These are phyloP conservation scores for Scaptodrosophila lebanonensis DNA, from an alignment of 1,140 invertebrate species.

Conservation along the genomic window DNA sequence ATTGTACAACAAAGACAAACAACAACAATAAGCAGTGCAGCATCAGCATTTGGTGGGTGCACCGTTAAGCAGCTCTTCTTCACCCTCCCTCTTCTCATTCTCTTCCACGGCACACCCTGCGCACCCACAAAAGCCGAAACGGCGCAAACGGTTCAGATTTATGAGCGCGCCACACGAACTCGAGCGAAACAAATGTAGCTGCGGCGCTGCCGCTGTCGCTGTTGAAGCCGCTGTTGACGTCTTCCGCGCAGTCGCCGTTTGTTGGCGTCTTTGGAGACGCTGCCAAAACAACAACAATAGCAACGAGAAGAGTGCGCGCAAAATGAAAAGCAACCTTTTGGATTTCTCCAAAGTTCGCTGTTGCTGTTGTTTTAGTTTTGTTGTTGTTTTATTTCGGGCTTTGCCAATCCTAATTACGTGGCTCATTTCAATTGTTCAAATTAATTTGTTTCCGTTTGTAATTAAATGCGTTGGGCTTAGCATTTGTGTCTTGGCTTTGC, in stretches of 20 bases:
- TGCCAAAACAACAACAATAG: too few species aligned
- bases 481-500: slow-evolving; percentile 4
- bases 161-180: slow-evolving; percentile 23
- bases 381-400: background rate
- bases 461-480: slow-evolving; percentile 41
- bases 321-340: too few species aligned
- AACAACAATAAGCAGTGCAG: too few species aligned
- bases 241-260: too few species aligned
- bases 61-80: too few species aligned
- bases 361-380: background rate
- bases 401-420: slow-evolving; percentile 42
- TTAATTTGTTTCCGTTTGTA: slow-evolving; percentile 61
- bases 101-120: too few species aligned
- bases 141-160: background rate
- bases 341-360: too few species aligned
- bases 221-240: slow-evolving; percentile 10
- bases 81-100: too few species aligned
- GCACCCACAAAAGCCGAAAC: too few species aligned
- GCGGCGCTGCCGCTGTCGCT: slow-evolving; percentile 9
- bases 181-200: slow-evolving; percentile 13
- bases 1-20: too few species aligned
- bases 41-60: too few species aligned
- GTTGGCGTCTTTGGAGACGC: slow-evolving; percentile 11
- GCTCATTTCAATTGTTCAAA: slow-evolving; percentile 55
- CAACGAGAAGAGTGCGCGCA: too few species aligned